These are phyloP conservation scores for Molothrus aeneus DNA, from an alignment of 2,797 vertebrate species.

Conservation along the genomic window DNA sequence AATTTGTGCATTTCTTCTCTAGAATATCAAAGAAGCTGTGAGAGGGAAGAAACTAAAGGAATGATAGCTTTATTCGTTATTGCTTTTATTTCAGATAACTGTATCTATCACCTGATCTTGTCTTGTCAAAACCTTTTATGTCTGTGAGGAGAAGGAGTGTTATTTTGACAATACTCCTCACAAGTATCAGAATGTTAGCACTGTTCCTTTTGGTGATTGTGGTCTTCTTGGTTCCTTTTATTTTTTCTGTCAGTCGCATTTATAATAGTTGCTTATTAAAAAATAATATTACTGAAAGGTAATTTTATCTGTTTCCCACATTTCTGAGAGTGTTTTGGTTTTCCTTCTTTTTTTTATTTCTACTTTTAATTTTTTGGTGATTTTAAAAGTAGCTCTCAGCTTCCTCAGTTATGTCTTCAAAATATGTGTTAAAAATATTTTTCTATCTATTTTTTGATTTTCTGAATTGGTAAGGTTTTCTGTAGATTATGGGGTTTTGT, in stretches of 20 bases:
- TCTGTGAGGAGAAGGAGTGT: background rate
- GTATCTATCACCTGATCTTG: background rate
- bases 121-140: background rate
- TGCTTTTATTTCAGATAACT: background rate
- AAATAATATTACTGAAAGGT: background rate
- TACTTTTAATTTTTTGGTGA: accelerated
- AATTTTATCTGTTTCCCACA: background rate
- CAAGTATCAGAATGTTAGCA: background rate
- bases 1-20: background rate
- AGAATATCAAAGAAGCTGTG: background rate
- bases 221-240: background rate
- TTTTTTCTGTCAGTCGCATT: background rate
- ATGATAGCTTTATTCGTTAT: background rate
- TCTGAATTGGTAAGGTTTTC: background rate
- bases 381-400: background rate
- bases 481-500: background rate
- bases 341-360: background rate
- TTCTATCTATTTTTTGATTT: background rate
- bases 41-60: background rate
- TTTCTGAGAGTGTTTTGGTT: background rate
- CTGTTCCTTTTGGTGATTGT: background rate
- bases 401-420: background rate
- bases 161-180: background rate
- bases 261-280: background rate
- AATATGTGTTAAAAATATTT: background rate